phyloP scores from a whole-genome alignment of 2,113 vertebrate species.

The Origma solitaria region DNA sequence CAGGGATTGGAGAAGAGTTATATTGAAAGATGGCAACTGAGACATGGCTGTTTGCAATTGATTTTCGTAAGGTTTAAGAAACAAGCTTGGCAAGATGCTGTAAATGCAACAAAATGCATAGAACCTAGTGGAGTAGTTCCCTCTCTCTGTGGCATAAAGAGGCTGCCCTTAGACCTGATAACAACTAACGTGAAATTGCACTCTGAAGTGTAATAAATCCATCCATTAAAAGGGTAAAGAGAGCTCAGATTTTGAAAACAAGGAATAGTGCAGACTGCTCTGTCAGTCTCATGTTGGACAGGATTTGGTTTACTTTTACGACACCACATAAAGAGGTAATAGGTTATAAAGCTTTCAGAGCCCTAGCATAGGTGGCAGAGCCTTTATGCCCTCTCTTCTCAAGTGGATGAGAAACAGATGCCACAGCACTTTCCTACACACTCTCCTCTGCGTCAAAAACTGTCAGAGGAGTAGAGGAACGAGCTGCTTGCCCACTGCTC shows the following conservation, averaged over 20 bases:
- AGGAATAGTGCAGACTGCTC: not conserved
- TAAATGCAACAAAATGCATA: not conserved
- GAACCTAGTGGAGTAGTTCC: not conserved
- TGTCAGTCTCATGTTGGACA: not conserved
- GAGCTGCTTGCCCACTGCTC: not conserved
- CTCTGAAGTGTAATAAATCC: constrained; percentile 7
- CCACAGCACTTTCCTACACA: not conserved
- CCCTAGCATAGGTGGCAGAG: not conserved
- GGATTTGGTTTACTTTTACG: constrained; percentile 31
- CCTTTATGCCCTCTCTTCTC: not conserved
- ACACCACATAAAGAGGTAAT: constrained; percentile 37
- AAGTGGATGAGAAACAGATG: constrained; percentile 34
- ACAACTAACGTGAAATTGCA: not conserved
- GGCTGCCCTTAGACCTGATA: not conserved
- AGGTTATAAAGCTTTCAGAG: constrained; percentile 44
- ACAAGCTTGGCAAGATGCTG: not conserved
- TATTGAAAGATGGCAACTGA: not conserved
- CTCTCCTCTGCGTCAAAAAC: not conserved
- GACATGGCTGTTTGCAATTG: not conserved
- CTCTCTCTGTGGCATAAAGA: not conserved
- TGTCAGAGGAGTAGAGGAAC: not conserved
- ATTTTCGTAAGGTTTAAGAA: not conserved
- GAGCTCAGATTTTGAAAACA: not conserved
- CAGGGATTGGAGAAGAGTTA: not conserved
- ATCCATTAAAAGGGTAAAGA: not conserved